Evolutionary conservation across 2,888 invertebrate genomes (phyloP), one percentile per base, ranked within the genome.

Genomic region (Tipula confusa): DNA sequence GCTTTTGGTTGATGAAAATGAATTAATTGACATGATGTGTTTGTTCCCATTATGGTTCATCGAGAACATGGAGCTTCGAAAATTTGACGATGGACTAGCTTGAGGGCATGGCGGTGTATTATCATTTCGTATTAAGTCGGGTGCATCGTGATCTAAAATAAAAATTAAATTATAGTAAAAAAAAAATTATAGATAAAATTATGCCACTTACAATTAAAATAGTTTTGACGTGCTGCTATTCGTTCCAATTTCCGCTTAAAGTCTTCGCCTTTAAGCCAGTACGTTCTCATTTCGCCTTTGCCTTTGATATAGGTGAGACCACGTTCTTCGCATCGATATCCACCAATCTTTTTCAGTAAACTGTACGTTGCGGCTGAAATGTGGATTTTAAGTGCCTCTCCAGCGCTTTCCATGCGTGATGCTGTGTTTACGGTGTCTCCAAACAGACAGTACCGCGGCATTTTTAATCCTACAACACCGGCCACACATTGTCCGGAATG

Each of bases 371-470:
- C 92, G 85, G 94, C 91, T 82, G 95, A 95, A 88, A 95, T 92
- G 88, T 96, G 95, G 84, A 96, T 94, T 87, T 92, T 91, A 86
- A 95, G 92, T 0, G 95, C 93, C 86, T 94, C 93, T 0, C 95
- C 95, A 1, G 92, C 93, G 83, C 95, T 93, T 88, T 95, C 95
- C 95, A 96, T 95, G 38, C 95, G 89, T 0, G 94, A 94, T 0
- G 96, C 95, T 0, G 95, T 95, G 87, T 95, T 95, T 0, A 96
- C 95, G 0, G 95, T 95, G 87, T 96, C 95, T 0, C 96, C 96
- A 87, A 96, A 96, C 0, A 96, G 90, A 86, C 96, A 96, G 88
- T 95, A 96, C 0, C 95, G 91, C 0, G 96, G 95, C 95, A 96
- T 95, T 89, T 94, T 94, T 33, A 93, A 89, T 0, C 94, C 94